Conservation (phyloP, 1,140 invertebrate genomes). For the Galleria mellonella region DNA sequence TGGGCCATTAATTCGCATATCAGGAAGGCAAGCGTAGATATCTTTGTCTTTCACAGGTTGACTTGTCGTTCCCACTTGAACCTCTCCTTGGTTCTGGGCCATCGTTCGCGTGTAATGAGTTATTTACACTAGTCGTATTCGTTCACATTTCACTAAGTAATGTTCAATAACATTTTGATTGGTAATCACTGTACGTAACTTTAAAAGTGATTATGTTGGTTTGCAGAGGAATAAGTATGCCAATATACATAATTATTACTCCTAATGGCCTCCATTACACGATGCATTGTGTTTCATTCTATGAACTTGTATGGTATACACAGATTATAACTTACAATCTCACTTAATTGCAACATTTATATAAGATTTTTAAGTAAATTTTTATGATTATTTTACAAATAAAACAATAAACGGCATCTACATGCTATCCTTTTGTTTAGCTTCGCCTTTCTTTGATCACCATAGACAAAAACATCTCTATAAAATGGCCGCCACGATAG, state of each 20-base stretch:
- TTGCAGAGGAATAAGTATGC: constrained; percentile 64
- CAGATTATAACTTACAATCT: constrained; percentile 23
- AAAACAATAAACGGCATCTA: constrained; percentile 65
- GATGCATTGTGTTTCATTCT: constrained; percentile 66
- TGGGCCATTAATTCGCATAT: constrained; percentile 79
- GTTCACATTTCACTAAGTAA: constrained; percentile 48
- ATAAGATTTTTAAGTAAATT: constrained; percentile 33
- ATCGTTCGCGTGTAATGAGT: constrained; percentile 41
- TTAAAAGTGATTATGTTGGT: constrained; percentile 47
- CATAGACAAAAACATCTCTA: constrained; percentile 64
- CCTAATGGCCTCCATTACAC: constrained; percentile 74
- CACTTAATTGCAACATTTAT: constrained; percentile 34
- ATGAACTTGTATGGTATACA: constrained; percentile 36
- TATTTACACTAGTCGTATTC: constrained; percentile 49
- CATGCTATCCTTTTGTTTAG: constrained; percentile 73
- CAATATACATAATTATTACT: constrained; percentile 73
- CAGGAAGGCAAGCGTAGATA: constrained; percentile 82
- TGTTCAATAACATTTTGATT: constrained; percentile 48
- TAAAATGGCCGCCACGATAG: constrained; percentile 67
- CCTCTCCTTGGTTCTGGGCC: constrained; percentile 72
- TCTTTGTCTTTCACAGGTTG: constrained; percentile 71
- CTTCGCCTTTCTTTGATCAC: constrained; percentile 69
- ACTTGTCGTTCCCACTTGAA: constrained; percentile 65
- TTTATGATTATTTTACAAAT: constrained; percentile 46
- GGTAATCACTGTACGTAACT: constrained; percentile 27